Percentiles rank a stretch among this genome's conserved stretches.
Evolutionary conservation across 2,888 invertebrate genomes (phyloP).

Genomic region (Neocrepidodera transversa): DNA sequence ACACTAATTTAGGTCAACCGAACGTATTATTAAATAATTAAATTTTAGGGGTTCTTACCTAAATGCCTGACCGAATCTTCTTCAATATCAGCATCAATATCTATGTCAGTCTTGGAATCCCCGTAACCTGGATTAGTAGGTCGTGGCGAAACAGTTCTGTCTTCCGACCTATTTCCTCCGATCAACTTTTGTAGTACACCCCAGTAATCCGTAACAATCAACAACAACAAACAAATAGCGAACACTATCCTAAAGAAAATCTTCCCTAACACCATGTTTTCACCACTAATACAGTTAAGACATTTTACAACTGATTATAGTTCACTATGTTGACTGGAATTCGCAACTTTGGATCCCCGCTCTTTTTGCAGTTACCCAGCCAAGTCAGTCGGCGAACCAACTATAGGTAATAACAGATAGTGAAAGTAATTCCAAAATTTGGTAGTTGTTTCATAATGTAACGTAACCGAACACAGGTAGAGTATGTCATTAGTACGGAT

Average conservation of each 20-base stretch:
- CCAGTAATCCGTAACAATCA: conserved; percentile 65
- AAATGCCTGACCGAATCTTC: conserved; percentile 58
- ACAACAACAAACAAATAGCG: conserved; percentile 64
- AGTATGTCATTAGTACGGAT: conserved; percentile 9
- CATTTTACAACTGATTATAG: conserved; percentile 40
- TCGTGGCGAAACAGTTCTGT: conserved; percentile 50
- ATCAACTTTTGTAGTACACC: conserved; percentile 61
- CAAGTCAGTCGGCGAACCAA: conserved; percentile 2
- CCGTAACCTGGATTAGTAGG: conserved; percentile 60
- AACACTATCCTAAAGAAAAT: conserved; percentile 62
- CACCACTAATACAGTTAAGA: conserved; percentile 31
- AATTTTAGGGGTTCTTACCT: too few species aligned
- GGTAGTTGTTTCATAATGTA: conserved; percentile 8
- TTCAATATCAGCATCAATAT: conserved; percentile 62
- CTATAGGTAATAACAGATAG: conserved; percentile 37
- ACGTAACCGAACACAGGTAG: conserved; percentile 2
- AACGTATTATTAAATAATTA: too few species aligned
- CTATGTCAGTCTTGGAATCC: conserved; percentile 57
- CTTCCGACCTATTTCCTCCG: conserved; percentile 58
- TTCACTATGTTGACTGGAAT: conserved; percentile 35
- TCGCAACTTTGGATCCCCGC: conserved; percentile 44
- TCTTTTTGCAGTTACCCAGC: conserved; percentile 19
- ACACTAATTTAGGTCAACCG: too few species aligned
- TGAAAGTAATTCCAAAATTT: conserved; percentile 42
- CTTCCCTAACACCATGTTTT: conserved; percentile 54